These are phyloP conservation scores for Lasaia peninsularis DNA, from an alignment of 1,140 invertebrate species.

Conservation along the genomic window DNA sequence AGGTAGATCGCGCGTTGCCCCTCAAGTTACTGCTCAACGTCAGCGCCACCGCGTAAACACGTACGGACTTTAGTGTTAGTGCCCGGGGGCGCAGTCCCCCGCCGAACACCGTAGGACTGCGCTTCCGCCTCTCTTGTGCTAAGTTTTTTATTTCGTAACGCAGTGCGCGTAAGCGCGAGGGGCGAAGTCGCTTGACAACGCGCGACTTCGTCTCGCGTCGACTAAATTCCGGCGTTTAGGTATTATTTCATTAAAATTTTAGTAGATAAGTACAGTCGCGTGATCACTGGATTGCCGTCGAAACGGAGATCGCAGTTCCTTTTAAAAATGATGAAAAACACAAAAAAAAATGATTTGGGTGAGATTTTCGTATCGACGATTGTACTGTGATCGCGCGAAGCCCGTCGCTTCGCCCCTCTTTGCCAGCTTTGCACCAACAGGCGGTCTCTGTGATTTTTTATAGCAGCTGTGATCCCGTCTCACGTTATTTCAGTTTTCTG, in stretches of 20 bases:
- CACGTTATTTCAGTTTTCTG: slow-evolving; percentile 30
- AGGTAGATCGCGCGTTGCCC: slow-evolving; percentile 59
- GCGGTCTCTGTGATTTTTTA: slow-evolving; percentile 34
- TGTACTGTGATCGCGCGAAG: slow-evolving; percentile 28
- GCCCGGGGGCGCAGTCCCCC: slow-evolving; percentile 40
- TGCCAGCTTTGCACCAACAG: slow-evolving; percentile 36
- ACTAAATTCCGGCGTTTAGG: slow-evolving; percentile 71
- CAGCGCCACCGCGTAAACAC: slow-evolving; percentile 45
- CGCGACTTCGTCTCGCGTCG: slow-evolving; percentile 39
- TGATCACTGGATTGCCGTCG: slow-evolving; percentile 28
- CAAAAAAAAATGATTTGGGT: slow-evolving; percentile 46
- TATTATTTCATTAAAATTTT: slow-evolving; percentile 75
- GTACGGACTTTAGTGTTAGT: slow-evolving; percentile 61
- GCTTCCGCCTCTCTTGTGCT: slow-evolving; percentile 53
- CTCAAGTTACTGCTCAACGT: slow-evolving; percentile 68
- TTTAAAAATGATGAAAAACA: slow-evolving; percentile 51
- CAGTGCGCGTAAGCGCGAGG: slow-evolving; percentile 38
- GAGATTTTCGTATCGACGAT: slow-evolving; percentile 18
- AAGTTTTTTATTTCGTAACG: slow-evolving; percentile 66
- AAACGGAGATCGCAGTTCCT: slow-evolving; percentile 19
- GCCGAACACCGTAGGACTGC: slow-evolving; percentile 31
- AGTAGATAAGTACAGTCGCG: slow-evolving; percentile 59
- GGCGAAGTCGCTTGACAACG: slow-evolving; percentile 28
- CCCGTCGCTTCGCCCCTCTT: slow-evolving; percentile 42
- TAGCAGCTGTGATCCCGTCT: slow-evolving; percentile 19